A percentile compares a stretch with the other conserved stretches of the same genome.
Evolutionary conservation across 2,888 invertebrate species (phyloP).

Genomic region (Caenorhabditis sp.): DNA sequence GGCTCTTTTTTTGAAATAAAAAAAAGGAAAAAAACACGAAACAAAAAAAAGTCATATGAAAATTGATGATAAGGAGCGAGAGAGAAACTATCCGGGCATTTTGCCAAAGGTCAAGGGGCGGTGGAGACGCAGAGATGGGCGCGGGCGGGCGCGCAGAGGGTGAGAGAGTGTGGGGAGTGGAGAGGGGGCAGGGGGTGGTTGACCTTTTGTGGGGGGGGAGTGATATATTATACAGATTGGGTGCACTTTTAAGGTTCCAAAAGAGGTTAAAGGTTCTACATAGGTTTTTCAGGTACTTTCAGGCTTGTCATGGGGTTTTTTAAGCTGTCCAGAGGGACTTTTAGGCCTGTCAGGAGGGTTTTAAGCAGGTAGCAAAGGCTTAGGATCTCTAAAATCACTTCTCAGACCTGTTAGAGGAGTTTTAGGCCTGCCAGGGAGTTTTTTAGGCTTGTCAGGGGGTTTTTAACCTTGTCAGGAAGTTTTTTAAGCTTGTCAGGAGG

Average conservation of each 20-base stretch:
- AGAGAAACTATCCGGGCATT: not conserved
- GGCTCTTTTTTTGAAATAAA: not conserved
- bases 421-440: no score
- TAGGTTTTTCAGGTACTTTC: no score
- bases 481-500: no score
- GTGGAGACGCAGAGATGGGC: constrained; percentile 9
- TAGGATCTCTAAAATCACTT: not conserved
- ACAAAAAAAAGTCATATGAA: not conserved
- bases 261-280: no score
- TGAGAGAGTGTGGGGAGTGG: constrained; percentile 5
- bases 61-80: not conserved
- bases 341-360: no score
- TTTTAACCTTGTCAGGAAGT: no score
- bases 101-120: constrained; percentile 1
- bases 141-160: not conserved
- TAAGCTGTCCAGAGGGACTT: no score
- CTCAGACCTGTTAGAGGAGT: not conserved
- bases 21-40: not conserved
- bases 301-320: no score
- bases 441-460: no score
- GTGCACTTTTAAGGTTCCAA: no score
- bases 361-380: no score
- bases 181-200: not conserved
- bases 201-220: not conserved
- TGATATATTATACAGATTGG: no score